These are phyloP conservation scores for Liodrosophila aerea DNA, from an alignment of 2,888 invertebrate species.

Conservation along the genomic window DNA sequence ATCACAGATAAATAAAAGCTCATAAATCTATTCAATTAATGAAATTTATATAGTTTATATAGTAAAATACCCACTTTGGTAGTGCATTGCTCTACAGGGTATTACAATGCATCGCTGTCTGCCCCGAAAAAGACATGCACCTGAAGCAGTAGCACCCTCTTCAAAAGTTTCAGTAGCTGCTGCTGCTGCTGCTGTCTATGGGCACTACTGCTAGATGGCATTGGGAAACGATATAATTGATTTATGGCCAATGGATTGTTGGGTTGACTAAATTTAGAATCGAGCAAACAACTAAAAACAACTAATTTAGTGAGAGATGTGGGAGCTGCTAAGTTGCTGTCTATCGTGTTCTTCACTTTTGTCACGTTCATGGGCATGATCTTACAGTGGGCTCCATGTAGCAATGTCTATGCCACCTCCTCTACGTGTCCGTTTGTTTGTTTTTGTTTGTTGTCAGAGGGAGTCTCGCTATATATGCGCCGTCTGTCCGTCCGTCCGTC, in stretches of 20 bases:
- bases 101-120: constrained; percentile 5
- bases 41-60: too few species aligned
- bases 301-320: constrained; percentile 69
- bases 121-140: constrained; percentile 32
- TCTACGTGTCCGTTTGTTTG: constrained; percentile 75
- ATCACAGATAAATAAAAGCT: too few species aligned
- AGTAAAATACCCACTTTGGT: too few species aligned
- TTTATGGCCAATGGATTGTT: constrained; percentile 79
- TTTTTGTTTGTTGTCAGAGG: constrained; percentile 48
- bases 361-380: constrained; percentile 81
- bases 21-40: too few species aligned
- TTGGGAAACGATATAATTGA: constrained; percentile 72
- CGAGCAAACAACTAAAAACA: constrained; percentile 57
- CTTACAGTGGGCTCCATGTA: constrained; percentile 40
- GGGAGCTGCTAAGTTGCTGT: constrained; percentile 29
- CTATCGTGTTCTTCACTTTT: constrained; percentile 77
- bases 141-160: constrained; percentile 33
- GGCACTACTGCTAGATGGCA: too few species aligned
- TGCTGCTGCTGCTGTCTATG: constrained; percentile 16
- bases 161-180: constrained; percentile 10
- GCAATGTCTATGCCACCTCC: constrained; percentile 20
- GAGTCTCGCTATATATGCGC: constrained; percentile 29
- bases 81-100: constrained; percentile 8
- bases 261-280: constrained; percentile 63
- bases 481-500: too few species aligned